Evolutionary conservation across 2,797 vertebrate genomes (phyloP).

Genomic region (Cyprinodon diabolis): DNA sequence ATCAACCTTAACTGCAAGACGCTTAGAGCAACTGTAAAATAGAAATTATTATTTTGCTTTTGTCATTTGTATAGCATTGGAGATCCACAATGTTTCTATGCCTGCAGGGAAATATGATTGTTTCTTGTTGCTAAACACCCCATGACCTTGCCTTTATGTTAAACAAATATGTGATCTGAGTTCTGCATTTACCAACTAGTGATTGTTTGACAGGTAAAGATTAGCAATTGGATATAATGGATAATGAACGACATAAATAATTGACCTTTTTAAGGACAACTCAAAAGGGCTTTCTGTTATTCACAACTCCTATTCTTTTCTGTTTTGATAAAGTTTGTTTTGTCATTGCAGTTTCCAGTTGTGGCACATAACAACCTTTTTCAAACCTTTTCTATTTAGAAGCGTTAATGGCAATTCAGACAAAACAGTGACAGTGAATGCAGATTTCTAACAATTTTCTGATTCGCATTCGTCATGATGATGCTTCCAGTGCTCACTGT

Average conservation of each 20-base stretch:
- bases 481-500: background rate
- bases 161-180: background rate
- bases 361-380: background rate
- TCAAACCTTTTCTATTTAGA: background rate
- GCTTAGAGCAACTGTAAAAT: background rate
- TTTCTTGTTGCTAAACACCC: background rate
- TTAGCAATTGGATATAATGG: no score
- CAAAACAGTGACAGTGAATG: background rate
- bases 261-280: background rate
- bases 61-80: background rate
- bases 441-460: background rate
- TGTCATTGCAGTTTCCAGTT: background rate
- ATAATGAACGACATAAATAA: background rate
- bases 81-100: background rate
- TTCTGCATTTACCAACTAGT: background rate
- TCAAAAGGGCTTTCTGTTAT: background rate
- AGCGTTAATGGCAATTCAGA: background rate
- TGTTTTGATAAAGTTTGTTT: background rate
- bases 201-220: no score
- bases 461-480: background rate
- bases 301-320: background rate
- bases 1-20: background rate
- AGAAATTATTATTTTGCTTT: background rate
- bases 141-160: background rate
- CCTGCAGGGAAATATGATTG: background rate